Conservation (phyloP, 2,113 vertebrate genomes). For the Litocranius walleri region DNA sequence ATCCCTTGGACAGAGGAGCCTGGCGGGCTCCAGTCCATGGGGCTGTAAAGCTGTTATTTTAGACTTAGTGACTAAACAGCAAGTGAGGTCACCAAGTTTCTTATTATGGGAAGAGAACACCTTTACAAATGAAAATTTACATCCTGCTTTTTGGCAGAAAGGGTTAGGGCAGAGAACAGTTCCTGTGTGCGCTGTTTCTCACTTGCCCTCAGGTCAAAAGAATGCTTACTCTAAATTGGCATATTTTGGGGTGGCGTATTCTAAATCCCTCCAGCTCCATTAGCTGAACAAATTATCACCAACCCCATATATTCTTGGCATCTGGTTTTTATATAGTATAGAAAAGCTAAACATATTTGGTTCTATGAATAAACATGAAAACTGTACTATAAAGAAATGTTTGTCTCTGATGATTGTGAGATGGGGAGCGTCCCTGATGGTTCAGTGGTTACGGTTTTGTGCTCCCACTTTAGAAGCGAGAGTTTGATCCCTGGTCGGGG, state of each 20-base stretch:
- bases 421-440: not conserved
- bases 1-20: not conserved
- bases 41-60: not conserved
- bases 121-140: not conserved
- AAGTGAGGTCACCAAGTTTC: not conserved
- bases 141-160: not conserved
- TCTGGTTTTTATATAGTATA: not conserved
- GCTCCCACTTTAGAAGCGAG: not conserved
- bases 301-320: not conserved
- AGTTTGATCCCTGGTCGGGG: not conserved
- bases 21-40: not conserved
- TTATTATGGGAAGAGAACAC: not conserved
- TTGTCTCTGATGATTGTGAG: not conserved
- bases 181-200: not conserved
- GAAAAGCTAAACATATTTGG: not conserved
- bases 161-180: not conserved
- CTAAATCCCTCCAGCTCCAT: not conserved
- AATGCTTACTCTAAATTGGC: not conserved
- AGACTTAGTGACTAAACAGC: not conserved
- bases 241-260: not conserved
- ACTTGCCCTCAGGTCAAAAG: not conserved
- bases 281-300: not conserved
- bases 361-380: not conserved
- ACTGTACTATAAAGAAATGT: not conserved
- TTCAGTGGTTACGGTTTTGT: not conserved